These are phyloP conservation scores for Callosobruchus maculatus DNA, from an alignment of 2,888 invertebrate species.

Conservation along the genomic window DNA sequence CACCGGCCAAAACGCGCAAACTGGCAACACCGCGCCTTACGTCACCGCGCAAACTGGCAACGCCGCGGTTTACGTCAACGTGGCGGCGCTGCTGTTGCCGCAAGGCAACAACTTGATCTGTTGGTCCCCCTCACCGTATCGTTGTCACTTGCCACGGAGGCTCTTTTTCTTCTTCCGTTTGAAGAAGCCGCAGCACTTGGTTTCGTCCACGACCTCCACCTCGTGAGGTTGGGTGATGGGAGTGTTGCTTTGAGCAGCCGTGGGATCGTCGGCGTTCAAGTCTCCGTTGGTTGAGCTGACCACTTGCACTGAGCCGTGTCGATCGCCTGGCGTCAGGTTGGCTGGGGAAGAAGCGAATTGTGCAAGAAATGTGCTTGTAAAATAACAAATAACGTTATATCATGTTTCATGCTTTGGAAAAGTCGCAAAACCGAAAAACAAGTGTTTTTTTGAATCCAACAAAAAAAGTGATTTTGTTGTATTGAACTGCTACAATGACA, in stretches of 20 bases:
- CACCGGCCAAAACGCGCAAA: too few relatives aligned
- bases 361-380: too few relatives aligned
- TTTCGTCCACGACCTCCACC: constrained; percentile 94
- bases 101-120: constrained; percentile 49
- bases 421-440: too few relatives aligned
- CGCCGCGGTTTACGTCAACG: constrained; percentile 8
- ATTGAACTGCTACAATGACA: too few relatives aligned
- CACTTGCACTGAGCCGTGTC: constrained; percentile 83
- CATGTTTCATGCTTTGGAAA: too few relatives aligned
- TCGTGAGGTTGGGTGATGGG: constrained; percentile 92
- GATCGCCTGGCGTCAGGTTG: constrained; percentile 86
- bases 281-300: constrained; percentile 97
- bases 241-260: constrained; percentile 95
- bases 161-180: constrained; percentile 78
- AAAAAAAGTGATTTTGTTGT: too few relatives aligned
- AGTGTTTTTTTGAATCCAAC: too few relatives aligned
- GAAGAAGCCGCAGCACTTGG: constrained; percentile 97
- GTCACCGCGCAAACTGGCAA: constrained; percentile 12
- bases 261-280: constrained; percentile 85
- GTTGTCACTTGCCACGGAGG: constrained; percentile 50
- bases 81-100: constrained; percentile 48
- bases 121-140: constrained; percentile 50
- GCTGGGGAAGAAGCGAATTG: constrained; percentile 46
- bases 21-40: background rate
- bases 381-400: too few relatives aligned